Conservation (phyloP, 1,140 invertebrate genomes). For the Listronotus oregonensis region DNA sequence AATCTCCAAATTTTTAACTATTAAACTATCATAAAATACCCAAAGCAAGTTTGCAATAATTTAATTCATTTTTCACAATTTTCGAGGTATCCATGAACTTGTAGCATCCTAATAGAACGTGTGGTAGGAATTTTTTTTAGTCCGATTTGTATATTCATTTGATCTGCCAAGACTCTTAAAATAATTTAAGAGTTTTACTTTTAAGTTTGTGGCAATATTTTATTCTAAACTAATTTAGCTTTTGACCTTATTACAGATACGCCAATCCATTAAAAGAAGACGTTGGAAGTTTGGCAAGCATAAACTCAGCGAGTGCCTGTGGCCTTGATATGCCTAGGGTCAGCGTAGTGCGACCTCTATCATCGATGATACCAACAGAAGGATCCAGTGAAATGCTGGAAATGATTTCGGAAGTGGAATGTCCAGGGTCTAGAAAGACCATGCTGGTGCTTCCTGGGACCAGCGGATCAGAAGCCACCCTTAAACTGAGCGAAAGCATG, state of each 20-base stretch:
- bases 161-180: too few relatives aligned
- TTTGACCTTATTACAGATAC: constrained; percentile 57
- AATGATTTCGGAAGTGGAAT: constrained; percentile 64
- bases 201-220: too few relatives aligned
- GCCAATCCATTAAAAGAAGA: constrained; percentile 67
- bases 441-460: constrained; percentile 53
- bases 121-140: too few relatives aligned
- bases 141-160: too few relatives aligned
- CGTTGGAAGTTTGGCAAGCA: constrained; percentile 54
- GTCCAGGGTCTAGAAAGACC: constrained; percentile 54
- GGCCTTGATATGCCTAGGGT: constrained; percentile 57
- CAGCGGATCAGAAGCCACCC: constrained; percentile 46
- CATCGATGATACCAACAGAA: constrained; percentile 56
- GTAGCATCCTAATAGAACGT: too few relatives aligned
- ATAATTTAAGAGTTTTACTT: too few relatives aligned
- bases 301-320: constrained; percentile 50
- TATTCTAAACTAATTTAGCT: not conserved
- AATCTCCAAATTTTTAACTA: too few relatives aligned
- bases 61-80: too few relatives aligned
- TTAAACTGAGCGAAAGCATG: constrained; percentile 48
- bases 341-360: constrained; percentile 65
- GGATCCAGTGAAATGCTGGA: constrained; percentile 65
- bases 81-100: too few relatives aligned
- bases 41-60: too few relatives aligned
- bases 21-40: too few relatives aligned